phyloP scores from a whole-genome alignment of 2,113 vertebrate genomes.

The Campylomormyrus numenius region DNA sequence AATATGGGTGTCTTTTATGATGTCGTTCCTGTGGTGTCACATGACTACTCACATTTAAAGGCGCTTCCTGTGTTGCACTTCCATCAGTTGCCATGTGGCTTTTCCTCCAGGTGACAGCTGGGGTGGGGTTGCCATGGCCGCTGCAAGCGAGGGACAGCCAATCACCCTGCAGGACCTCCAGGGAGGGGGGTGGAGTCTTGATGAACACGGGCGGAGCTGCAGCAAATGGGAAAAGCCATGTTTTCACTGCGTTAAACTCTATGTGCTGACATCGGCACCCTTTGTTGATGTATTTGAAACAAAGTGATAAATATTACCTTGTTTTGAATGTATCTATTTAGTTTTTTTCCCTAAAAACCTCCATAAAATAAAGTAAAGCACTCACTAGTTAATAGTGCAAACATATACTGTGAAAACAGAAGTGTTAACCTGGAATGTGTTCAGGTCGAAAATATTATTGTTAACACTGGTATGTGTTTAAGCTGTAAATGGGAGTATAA shows the following conservation, averaged over 20 bases:
- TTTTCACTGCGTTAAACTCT: background rate
- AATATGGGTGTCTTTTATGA: background rate
- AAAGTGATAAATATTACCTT: background rate
- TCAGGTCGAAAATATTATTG: background rate
- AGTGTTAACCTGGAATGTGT: background rate
- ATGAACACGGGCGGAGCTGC: conserved; percentile 76
- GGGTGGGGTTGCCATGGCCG: conserved; percentile 74
- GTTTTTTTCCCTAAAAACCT: background rate
- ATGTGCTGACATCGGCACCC: background rate
- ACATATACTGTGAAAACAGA: background rate
- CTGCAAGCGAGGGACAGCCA: conserved; percentile 65
- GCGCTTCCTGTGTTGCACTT: background rate
- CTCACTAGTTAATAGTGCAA: background rate
- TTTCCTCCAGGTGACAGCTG: conserved; percentile 74
- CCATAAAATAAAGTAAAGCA: background rate
- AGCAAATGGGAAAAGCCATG: background rate
- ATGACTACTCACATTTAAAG: background rate
- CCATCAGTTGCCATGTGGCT: conserved; percentile 26
- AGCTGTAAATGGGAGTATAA: background rate
- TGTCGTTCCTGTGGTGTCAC: background rate
- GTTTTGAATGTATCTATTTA: background rate
- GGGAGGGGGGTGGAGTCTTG: conserved; percentile 61
- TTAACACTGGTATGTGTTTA: background rate
- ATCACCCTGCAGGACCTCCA: conserved; percentile 66
- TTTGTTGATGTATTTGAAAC: background rate